Evolutionary conservation across 2,113 vertebrate species (phyloP).

Genomic region (Cromileptes altivelis): DNA sequence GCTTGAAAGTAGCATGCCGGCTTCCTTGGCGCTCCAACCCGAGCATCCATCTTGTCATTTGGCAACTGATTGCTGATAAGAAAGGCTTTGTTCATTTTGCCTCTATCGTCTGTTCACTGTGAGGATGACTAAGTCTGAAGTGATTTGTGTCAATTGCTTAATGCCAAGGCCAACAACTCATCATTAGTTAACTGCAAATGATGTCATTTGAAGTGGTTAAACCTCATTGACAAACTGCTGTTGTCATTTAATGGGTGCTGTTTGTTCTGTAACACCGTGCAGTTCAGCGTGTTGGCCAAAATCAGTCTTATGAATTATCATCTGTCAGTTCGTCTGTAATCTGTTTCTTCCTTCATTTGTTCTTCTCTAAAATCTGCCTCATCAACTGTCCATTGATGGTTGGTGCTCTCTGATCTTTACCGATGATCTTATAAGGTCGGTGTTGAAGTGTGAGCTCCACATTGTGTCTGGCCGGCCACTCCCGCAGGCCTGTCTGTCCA

Average conservation of each 20-base stretch:
- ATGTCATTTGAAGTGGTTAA: slow-evolving; percentile 63
- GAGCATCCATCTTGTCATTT: slow-evolving; percentile 67
- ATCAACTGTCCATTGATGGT: not conserved
- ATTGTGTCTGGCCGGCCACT: slow-evolving; percentile 3
- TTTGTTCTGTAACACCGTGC: slow-evolving; percentile 35
- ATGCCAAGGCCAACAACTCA: slow-evolving; percentile 73
- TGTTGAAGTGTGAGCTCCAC: slow-evolving; percentile 20
- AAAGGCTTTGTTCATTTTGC: slow-evolving; percentile 72
- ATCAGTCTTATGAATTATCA: slow-evolving; percentile 8
- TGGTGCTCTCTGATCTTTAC: slow-evolving; percentile 6
- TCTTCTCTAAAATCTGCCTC: not conserved
- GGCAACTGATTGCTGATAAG: slow-evolving; percentile 66
- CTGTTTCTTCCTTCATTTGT: not conserved
- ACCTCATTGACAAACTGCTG: slow-evolving; percentile 46
- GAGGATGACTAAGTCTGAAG: slow-evolving; percentile 70
- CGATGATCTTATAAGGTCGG: slow-evolving; percentile 1
- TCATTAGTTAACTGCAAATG: slow-evolving; percentile 69
- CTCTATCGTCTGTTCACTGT: slow-evolving; percentile 65
- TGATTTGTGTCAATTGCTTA: slow-evolving; percentile 68
- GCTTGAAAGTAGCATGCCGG: slow-evolving; percentile 65
- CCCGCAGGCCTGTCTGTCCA: slow-evolving; percentile 18
- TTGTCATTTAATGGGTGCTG: slow-evolving; percentile 44
- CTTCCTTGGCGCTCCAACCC: slow-evolving; percentile 58
- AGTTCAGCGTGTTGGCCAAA: slow-evolving; percentile 20
- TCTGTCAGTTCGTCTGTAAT: slow-evolving; percentile 12